A percentile compares a stretch with the other conserved stretches of the same genome.
Evolutionary conservation across 2,113 vertebrate genomes (phyloP).

Genomic region (Plotosus lineatus): DNA sequence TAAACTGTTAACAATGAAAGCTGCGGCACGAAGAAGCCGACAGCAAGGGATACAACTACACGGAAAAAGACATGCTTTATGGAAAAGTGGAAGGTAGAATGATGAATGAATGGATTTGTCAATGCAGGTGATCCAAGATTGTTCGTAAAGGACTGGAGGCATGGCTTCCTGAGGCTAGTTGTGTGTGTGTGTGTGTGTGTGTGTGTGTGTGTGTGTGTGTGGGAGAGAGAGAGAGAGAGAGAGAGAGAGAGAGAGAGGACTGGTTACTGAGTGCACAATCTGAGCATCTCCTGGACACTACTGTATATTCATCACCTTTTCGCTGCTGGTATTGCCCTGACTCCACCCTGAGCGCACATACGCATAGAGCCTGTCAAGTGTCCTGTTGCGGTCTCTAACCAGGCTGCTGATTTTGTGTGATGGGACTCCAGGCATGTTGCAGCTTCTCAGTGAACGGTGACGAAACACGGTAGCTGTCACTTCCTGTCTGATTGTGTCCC

Average conservation of each 20-base stretch:
- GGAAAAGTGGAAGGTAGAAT: neutral
- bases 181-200: neutral
- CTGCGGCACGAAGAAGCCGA: neutral
- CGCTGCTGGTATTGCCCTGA: slow-evolving; percentile 6
- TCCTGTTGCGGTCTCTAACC: slow-evolving; percentile 1
- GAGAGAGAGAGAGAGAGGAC: neutral
- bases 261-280: neutral
- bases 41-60: neutral
- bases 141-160: neutral
- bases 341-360: neutral
- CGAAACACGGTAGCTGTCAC: slow-evolving; percentile 4
- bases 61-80: neutral
- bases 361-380: neutral
- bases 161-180: neutral
- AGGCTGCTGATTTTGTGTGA: slow-evolving; percentile 16
- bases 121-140: neutral
- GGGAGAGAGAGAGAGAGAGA: neutral
- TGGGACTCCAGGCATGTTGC: slow-evolving; percentile 4
- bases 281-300: slow-evolving; percentile 12
- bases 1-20: slow-evolving; percentile 6
- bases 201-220: neutral
- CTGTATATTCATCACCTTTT: slow-evolving; percentile 28
- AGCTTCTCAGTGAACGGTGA: slow-evolving; percentile 8
- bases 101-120: neutral
- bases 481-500: slow-evolving; percentile 16